Conservation (phyloP, 2,797 vertebrate species). For the Takifugu ocellatus region DNA sequence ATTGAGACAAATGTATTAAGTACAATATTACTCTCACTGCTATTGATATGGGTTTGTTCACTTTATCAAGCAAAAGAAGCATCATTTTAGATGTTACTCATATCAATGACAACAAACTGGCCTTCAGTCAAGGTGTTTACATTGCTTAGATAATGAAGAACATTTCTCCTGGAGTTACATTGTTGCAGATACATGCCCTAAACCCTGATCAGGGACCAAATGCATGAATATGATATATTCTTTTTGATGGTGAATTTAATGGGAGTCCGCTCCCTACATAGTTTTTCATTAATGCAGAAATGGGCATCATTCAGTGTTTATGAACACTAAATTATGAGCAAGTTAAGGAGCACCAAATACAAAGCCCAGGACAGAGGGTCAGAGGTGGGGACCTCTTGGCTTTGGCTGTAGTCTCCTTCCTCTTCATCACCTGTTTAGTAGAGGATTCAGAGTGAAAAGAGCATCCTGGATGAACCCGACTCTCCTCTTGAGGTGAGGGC, state of each 20-base stretch:
- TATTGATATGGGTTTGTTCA: conserved; percentile 52
- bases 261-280: conserved; percentile 49
- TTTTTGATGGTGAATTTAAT: conserved; percentile 49
- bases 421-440: conserved; percentile 34
- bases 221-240: conserved; percentile 64
- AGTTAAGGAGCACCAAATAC: conserved; percentile 54
- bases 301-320: conserved; percentile 64
- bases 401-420: conserved; percentile 37
- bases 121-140: conserved; percentile 53
- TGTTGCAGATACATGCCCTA: conserved; percentile 47
- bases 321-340: conserved; percentile 72
- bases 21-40: conserved; percentile 78
- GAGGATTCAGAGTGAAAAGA: conserved; percentile 17
- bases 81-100: conserved; percentile 56
- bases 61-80: conserved; percentile 40
- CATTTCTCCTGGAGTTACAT: conserved; percentile 49
- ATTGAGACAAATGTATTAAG: conserved; percentile 61
- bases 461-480: conserved; percentile 11
- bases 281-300: conserved; percentile 68
- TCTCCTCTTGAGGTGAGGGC: conserved; percentile 1
- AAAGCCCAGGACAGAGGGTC: conserved; percentile 66
- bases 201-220: conserved; percentile 70
- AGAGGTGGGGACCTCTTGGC: background rate
- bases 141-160: conserved; percentile 56
- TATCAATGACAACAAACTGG: conserved; percentile 64